Evolutionary conservation across 1,140 invertebrate species (phyloP), one percentile per base, ranked within the genome.

Genomic region (Oryzaephilus surinamensis): DNA sequence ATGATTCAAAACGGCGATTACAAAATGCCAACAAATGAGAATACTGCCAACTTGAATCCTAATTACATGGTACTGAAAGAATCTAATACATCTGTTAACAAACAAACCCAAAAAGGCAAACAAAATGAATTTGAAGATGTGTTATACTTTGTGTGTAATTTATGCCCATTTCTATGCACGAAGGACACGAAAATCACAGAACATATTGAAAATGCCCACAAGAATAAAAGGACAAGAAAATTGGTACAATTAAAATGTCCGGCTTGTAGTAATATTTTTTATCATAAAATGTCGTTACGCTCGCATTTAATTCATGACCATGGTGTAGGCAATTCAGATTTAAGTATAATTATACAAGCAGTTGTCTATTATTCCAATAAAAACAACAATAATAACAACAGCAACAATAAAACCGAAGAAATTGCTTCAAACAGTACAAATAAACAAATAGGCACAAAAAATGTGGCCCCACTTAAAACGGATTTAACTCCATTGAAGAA

Each of bases 181-280:
- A 53, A 54, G 41, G 50, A 60, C 27, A 43, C 43, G 7, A 54
- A 55, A 45, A 55, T 60, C 13, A 46, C 45, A 4, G 51, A 58
- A 26, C 58, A 60, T 43, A 45, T 58, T 19, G 42, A 58, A 35
- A 53, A 45, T 33, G 48, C 45, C 3, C 57, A 60, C 21, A 52
- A 54, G 41, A 56, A 51, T 34, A 54, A 54, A 31, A 50, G 46
- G 4, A 30, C 39, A 7, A 39, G 43, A 7, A 57, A 56, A 44
- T 20, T 51, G 16, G 36, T 35, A 8, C 46, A 54, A 20, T 33
- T 60, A 4, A 53, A 59, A 45, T 64, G 63, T 42, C 49, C 56
- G 46, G 68, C 66, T 20, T 70, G 69, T 48, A 32, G 51, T 1
- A 70, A 72, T 46, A 50, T 63, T 23, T 72, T 71, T 43, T 64